Evolutionary conservation across 2,113 vertebrate genomes (phyloP).

Genomic region (Sapayoa aenigma): DNA sequence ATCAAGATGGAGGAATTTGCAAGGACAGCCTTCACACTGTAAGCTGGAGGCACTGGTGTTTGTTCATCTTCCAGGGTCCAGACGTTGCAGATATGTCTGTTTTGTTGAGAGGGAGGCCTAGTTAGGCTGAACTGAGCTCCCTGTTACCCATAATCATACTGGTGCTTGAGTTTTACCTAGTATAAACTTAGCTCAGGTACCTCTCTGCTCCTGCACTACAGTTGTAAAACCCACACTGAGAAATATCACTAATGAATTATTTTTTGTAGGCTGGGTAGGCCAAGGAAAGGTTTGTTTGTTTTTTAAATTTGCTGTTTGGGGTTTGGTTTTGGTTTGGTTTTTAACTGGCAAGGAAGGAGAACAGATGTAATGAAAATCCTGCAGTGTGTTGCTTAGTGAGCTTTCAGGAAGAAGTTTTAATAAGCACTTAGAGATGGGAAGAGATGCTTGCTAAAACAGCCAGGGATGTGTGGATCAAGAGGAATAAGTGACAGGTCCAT

Average conservation of each 20-base stretch:
- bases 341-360: not conserved
- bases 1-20: not conserved
- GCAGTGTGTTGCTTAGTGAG: not conserved
- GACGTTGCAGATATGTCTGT: not conserved
- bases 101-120: not conserved
- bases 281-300: not conserved
- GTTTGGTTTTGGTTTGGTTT: not conserved
- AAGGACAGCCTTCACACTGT: constrained; percentile 8
- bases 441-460: not conserved
- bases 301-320: not conserved
- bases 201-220: not conserved
- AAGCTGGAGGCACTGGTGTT: constrained; percentile 19
- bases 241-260: not conserved
- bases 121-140: not conserved
- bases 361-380: not conserved
- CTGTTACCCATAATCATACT: not conserved
- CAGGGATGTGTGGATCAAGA: not conserved
- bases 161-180: not conserved
- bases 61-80: not conserved
- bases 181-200: not conserved
- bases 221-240: not conserved
- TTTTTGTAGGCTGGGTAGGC: not conserved
- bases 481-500: not conserved
- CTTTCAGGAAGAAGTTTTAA: not conserved
- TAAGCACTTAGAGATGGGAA: not conserved